These are phyloP conservation scores for Silurus lanzhouensis DNA, from an alignment of 2,797 vertebrate genomes.

Conservation along the genomic window DNA sequence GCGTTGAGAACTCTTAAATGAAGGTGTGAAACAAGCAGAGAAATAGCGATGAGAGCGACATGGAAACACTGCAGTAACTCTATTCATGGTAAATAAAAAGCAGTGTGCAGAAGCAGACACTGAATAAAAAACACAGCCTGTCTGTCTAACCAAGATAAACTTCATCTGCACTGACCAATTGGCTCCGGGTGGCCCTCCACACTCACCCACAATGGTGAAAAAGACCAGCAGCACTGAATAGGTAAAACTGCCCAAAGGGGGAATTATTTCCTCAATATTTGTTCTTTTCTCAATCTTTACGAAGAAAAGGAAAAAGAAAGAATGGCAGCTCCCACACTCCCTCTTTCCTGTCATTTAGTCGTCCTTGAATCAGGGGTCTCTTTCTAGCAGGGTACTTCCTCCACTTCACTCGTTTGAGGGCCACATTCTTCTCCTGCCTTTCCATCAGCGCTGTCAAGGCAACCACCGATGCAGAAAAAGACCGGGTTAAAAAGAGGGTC, in stretches of 20 bases:
- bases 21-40: constrained; percentile 34
- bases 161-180: constrained; percentile 42
- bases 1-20: constrained; percentile 43
- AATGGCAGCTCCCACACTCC: constrained; percentile 71
- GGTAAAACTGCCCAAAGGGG: constrained; percentile 63
- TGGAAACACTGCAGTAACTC: constrained; percentile 40
- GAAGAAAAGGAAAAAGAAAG: constrained; percentile 68
- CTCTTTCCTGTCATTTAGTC: constrained; percentile 64
- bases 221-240: constrained; percentile 67
- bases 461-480: constrained; percentile 72
- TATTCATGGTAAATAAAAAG: constrained; percentile 45
- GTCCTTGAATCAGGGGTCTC: constrained; percentile 63
- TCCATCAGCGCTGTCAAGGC: constrained; percentile 74
- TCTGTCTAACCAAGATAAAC: constrained; percentile 53
- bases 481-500: constrained; percentile 52
- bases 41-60: constrained; percentile 48
- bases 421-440: constrained; percentile 56
- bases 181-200: constrained; percentile 47
- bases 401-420: constrained; percentile 60
- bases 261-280: constrained; percentile 71
- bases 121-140: constrained; percentile 53
- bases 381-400: constrained; percentile 47
- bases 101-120: constrained; percentile 34
- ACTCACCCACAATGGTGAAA: constrained; percentile 54
- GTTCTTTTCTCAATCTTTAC: constrained; percentile 54